Evolutionary conservation across 1,140 invertebrate genomes (phyloP).

Genomic region (Trachymyrmex cornetzi): DNA sequence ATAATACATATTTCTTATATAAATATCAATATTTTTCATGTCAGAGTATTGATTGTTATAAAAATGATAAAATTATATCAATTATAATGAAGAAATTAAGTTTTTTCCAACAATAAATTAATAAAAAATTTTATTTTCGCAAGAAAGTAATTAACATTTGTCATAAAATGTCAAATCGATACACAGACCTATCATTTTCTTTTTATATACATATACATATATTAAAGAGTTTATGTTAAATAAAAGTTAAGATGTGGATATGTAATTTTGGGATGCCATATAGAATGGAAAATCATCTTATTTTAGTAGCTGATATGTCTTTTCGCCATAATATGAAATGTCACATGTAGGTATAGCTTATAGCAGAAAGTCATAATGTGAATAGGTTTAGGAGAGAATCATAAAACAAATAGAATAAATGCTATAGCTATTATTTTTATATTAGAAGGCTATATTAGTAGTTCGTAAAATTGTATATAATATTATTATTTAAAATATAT

Average conservation of each 20-base stretch:
- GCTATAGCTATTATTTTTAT: conserved; percentile 1
- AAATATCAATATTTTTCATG: neutral
- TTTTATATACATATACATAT: neutral
- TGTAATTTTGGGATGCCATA: neutral
- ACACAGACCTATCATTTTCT: too few relatives aligned
- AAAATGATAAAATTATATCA: neutral
- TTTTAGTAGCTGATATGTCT: conserved; percentile 20
- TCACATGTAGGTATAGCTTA: conserved; percentile 2
- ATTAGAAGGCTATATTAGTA: neutral
- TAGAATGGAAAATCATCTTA: neutral
- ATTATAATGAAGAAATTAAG: neutral
- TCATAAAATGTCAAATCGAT: neutral
- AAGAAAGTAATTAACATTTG: neutral
- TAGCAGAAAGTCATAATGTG: conserved; percentile 1
- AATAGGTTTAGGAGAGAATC: neutral
- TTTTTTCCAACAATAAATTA: neutral
- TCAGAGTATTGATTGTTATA: neutral
- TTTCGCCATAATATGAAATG: neutral
- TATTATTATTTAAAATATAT: too few relatives aligned
- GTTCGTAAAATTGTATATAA: neutral
- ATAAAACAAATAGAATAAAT: conserved; percentile 44
- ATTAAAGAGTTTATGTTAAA: neutral
- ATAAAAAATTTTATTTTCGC: neutral
- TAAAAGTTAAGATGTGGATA: too few relatives aligned
- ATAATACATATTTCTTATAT: too few relatives aligned